Evolutionary conservation across 2,888 invertebrate genomes (phyloP), one percentile per base, ranked within the genome.

Genomic region (Oligia fasciuncula): DNA sequence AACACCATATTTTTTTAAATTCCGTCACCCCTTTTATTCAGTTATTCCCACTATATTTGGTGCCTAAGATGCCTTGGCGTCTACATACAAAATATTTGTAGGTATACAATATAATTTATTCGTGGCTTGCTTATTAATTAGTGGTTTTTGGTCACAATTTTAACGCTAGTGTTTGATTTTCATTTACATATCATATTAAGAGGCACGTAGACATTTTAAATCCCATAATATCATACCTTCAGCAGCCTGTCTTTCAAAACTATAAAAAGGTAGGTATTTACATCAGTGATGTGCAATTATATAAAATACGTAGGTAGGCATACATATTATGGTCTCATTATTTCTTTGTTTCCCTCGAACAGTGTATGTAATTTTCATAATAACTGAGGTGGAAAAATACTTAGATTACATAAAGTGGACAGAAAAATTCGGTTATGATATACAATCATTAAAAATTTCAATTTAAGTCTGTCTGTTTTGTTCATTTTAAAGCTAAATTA

Each of bases 161-260:
- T 11, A 49, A 73, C 65, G 6, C 4, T 19, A 17, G 2, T 49
- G 17, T 69, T 46, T 35, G 9, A 23, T 70, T 35, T 57, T 71
- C 3, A 54, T 57, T 49, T 71, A 14, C n/a, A 19, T 51, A 62
- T 5, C 6, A 40, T 35, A 5, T 23, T 43, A 19, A 11, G 49
- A 78, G 13, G 4, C 19, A 19, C 19, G 13, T 46, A 35, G n/a
- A 4, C 4, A 57, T 78, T 66, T 40, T n/a, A 40, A 77, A 49
- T 74, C 1, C 40, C 14, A 17, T 81, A 74, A 81, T 62, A 23
- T 29, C 29, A 57, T 29, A 79, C 46, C 40, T 80, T 54, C 72
- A 1, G 35, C n/a, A 19, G 19, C 14, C 29, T 76, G 46, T 17
- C 51, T 54, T 68, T 54, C 23, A 73, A 57, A 79, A 17, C 19